Percentiles rank a stretch among this genome's conserved stretches.
These are phyloP conservation scores for Esox niger DNA, from an alignment of 2,113 vertebrate species.

Conservation along the genomic window DNA sequence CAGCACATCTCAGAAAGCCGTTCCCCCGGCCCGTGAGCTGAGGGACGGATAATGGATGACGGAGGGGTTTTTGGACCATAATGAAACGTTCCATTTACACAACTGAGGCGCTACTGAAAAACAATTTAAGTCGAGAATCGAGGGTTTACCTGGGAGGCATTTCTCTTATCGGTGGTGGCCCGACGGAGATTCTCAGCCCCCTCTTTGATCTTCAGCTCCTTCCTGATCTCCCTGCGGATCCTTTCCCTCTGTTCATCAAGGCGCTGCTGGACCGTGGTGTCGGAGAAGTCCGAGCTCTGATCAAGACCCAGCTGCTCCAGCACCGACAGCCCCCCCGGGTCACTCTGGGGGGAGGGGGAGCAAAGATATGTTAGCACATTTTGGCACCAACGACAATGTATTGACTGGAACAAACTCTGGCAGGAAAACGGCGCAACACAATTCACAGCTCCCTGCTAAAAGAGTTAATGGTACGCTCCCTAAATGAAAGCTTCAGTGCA, in stretches of 20 bases:
- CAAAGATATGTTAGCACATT: neutral
- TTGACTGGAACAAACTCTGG: neutral
- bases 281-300: slow-evolving; percentile 80
- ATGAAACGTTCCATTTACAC: no score
- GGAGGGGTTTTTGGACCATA: no score
- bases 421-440: neutral
- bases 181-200: slow-evolving; percentile 88
- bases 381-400: no score
- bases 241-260: slow-evolving; percentile 85
- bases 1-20: no score
- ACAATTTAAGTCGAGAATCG: no score
- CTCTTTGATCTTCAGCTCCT: slow-evolving; percentile 95
- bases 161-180: slow-evolving; percentile 84
- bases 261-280: slow-evolving; percentile 80
- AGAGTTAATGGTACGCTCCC: no score
- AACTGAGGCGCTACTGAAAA: no score
- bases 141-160: slow-evolving; percentile 85
- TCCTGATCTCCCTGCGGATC: slow-evolving; percentile 90
- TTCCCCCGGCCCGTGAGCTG: no score
- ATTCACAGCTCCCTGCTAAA: no score
- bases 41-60: no score
- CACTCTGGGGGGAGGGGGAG: slow-evolving; percentile 58
- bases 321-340: slow-evolving; percentile 74
- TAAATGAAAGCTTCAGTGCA: neutral
- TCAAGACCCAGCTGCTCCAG: slow-evolving; percentile 76